phyloP scores from a whole-genome alignment of 2,113 vertebrate species.

The Riparia riparia region DNA sequence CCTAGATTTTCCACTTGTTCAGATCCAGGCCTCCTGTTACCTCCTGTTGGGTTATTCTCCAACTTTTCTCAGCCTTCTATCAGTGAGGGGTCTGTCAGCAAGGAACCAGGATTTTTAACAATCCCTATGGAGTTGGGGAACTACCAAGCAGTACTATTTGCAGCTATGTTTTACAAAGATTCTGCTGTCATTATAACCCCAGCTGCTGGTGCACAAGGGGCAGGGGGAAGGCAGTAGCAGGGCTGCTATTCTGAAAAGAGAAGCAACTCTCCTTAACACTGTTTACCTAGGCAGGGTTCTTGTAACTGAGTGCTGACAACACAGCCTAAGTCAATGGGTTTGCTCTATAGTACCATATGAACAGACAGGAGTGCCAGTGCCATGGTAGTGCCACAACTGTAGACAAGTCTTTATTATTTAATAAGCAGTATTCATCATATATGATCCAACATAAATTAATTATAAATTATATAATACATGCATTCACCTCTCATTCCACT shows the following conservation, averaged over 20 bases:
- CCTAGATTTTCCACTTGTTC: not conserved
- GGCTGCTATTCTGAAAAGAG: not conserved
- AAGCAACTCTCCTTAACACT: not conserved
- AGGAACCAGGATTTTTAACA: not conserved
- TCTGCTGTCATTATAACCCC: not conserved
- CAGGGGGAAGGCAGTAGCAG: not conserved
- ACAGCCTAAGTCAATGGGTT: not conserved
- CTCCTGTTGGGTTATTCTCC: not conserved
- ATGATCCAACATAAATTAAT: slow-evolving; percentile 55
- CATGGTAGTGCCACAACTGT: not conserved
- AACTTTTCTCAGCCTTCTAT: not conserved
- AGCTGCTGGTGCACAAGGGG: not conserved
- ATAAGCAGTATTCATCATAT: slow-evolving; percentile 32
- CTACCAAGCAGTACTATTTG: not conserved
- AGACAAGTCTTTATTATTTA: slow-evolving; percentile 51
- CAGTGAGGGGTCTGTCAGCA: fast-evolving
- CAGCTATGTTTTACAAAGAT: fast-evolving
- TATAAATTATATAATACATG: slow-evolving; percentile 59
- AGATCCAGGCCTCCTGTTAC: not conserved
- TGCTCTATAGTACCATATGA: not conserved
- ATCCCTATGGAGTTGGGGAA: not conserved
- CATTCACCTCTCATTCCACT: not conserved
- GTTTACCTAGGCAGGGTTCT: not conserved
- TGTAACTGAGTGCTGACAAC: not conserved
- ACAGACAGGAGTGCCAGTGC: not conserved